Percentiles rank a stretch among this genome's conserved stretches.
Evolutionary conservation across 2,797 vertebrate species (phyloP).

Genomic region (Megalops cyprinoides): DNA sequence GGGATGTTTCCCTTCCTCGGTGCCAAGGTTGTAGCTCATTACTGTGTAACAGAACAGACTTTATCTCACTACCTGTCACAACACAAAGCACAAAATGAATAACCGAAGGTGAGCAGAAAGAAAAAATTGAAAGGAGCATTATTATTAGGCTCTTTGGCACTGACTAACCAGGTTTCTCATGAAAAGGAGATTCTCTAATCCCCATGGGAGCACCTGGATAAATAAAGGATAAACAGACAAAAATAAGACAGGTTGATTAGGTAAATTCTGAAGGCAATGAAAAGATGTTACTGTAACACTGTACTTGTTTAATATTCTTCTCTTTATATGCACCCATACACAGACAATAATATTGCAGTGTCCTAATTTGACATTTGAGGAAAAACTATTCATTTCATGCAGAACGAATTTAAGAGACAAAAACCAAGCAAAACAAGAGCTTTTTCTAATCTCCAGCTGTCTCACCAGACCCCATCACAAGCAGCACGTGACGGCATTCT

Average conservation of each 20-base stretch:
- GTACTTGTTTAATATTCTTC: neutral
- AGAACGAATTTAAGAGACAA: slow-evolving; percentile 17
- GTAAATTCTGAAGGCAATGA: neutral
- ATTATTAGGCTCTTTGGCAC: neutral
- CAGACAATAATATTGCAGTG: neutral
- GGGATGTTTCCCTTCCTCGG: neutral
- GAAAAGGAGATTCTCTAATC: too few species aligned
- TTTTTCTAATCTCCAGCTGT: slow-evolving; percentile 18
- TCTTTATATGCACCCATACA: neutral
- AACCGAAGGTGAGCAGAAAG: too few species aligned
- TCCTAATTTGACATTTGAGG: too few species aligned
- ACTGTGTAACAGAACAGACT: too few species aligned
- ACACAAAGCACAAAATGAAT: too few species aligned
- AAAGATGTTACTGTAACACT: neutral
- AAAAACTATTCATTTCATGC: too few species aligned
- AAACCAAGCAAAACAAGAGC: slow-evolving; percentile 34
- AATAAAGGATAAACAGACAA: too few species aligned
- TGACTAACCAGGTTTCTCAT: too few species aligned
- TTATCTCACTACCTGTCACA: too few species aligned
- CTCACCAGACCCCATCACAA: neutral
- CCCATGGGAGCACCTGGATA: too few species aligned
- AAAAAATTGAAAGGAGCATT: neutral
- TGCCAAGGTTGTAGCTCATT: neutral
- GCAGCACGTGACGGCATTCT: neutral
- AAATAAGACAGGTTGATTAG: neutral